Conservation (phyloP, 2,113 vertebrate genomes). For the Probosciger aterrimus region DNA sequence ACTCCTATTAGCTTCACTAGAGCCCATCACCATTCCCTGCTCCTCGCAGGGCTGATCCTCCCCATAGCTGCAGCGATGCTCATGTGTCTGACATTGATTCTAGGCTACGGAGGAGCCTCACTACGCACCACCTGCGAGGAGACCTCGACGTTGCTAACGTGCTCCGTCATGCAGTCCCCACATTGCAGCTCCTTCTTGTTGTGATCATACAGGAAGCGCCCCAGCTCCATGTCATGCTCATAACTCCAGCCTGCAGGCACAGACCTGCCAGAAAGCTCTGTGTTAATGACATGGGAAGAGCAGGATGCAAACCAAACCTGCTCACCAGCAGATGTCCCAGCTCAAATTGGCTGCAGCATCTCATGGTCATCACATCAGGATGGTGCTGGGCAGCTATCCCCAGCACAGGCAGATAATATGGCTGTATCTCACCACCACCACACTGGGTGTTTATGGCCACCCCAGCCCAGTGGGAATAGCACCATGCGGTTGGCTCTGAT, state of each 20-base stretch:
- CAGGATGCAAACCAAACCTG: background rate
- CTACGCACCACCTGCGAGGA: constrained; percentile 82
- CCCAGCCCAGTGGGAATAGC: background rate
- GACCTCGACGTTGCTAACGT: constrained; percentile 88
- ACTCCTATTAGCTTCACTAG: background rate
- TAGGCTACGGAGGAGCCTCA: background rate
- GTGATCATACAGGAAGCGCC: constrained; percentile 90
- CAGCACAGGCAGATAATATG: rapidly evolving
- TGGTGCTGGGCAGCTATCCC: background rate
- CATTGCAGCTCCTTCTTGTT: constrained; percentile 83
- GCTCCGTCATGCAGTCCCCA: constrained; percentile 85
- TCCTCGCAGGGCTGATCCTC: rapidly evolving
- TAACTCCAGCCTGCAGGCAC: constrained; percentile 90
- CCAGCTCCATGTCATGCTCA: constrained; percentile 90
- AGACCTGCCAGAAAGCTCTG: constrained; percentile 65
- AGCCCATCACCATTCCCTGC: background rate
- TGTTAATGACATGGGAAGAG: background rate
- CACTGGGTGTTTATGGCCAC: background rate
- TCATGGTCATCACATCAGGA: rapidly evolving
- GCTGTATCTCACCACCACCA: background rate
- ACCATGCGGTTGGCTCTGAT: rapidly evolving
- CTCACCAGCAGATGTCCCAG: background rate
- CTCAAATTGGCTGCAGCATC: background rate
- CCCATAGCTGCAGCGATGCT: rapidly evolving
- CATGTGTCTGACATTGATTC: background rate